Evolutionary conservation across 2,113 vertebrate genomes (phyloP).

Genomic region (Campylorhamphus procurvoides): DNA sequence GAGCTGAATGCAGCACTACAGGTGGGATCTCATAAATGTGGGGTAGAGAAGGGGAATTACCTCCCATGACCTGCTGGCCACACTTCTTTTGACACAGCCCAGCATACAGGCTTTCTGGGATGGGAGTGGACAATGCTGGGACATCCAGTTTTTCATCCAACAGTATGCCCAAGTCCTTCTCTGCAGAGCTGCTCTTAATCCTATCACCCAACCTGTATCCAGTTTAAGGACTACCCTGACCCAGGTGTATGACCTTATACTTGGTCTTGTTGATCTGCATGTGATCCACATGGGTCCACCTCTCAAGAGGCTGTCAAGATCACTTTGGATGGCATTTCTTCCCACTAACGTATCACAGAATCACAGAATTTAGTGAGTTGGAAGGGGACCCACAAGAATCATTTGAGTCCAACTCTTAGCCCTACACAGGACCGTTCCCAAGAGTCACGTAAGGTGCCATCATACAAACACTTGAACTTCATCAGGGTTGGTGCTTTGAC

Average conservation of each 20-base stretch:
- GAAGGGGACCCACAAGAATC: neutral
- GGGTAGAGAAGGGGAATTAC: neutral
- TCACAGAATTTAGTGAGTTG: neutral
- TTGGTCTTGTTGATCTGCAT: neutral
- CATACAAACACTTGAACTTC: neutral
- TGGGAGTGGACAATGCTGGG: fast-evolving
- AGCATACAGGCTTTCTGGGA: neutral
- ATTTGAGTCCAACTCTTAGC: neutral
- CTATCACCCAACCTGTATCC: neutral
- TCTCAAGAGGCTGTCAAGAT: neutral
- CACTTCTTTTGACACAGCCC: no score
- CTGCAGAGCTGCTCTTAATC: neutral
- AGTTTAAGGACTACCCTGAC: neutral
- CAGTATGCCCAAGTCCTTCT: neutral
- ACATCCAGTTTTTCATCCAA: neutral
- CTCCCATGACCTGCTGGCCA: fast-evolving
- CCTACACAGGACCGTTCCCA: neutral
- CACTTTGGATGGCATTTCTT: neutral
- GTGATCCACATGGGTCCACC: fast-evolving
- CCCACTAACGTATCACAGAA: neutral
- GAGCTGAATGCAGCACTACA: neutral
- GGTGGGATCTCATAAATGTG: neutral
- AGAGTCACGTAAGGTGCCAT: neutral
- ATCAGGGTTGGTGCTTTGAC: neutral
- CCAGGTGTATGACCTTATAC: neutral